phyloP scores from a whole-genome alignment of 2,888 invertebrate genomes.

The Elmis aenea region DNA sequence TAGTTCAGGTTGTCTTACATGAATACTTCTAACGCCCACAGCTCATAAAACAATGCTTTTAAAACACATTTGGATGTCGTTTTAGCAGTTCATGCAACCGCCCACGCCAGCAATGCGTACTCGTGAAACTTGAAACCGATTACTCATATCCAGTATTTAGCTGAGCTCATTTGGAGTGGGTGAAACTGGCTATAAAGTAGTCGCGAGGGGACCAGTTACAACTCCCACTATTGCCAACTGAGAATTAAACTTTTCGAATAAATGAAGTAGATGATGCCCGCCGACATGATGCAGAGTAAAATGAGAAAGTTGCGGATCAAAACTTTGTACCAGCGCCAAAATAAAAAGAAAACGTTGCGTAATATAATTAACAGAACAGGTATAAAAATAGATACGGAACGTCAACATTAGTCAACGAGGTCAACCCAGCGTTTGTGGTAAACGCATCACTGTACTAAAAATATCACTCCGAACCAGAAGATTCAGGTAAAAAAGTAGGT shows the following conservation, averaged over 20 bases:
- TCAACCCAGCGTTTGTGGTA: too few relatives aligned
- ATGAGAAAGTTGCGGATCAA: too few relatives aligned
- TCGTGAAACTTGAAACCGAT: not conserved
- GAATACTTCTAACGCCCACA: conserved; percentile 15
- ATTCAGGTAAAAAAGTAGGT: too few relatives aligned
- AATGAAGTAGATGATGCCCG: conserved; percentile 17
- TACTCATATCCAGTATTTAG: conserved; percentile 9
- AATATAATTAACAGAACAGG: too few relatives aligned
- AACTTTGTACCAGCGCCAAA: too few relatives aligned
- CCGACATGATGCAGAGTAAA: conserved; percentile 16
- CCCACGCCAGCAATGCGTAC: conserved; percentile 5
- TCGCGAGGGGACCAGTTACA: conserved; percentile 19
- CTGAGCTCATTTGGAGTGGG: conserved; percentile 15
- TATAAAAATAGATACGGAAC: too few relatives aligned
- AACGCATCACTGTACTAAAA: too few relatives aligned
- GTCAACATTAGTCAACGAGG: too few relatives aligned
- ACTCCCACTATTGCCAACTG: conserved; percentile 18
- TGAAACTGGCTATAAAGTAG: conserved; percentile 16
- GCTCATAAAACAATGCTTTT: conserved; percentile 18
- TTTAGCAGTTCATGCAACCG: conserved; percentile 9
- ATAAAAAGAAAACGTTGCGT: too few relatives aligned
- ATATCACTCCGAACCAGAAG: too few relatives aligned
- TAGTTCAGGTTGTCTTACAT: too few relatives aligned
- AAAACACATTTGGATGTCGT: conserved; percentile 20
- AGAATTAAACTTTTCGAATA: conserved; percentile 21